phyloP scores from a whole-genome alignment of 2,797 vertebrate genomes.

The Anomalospiza imberbis region DNA sequence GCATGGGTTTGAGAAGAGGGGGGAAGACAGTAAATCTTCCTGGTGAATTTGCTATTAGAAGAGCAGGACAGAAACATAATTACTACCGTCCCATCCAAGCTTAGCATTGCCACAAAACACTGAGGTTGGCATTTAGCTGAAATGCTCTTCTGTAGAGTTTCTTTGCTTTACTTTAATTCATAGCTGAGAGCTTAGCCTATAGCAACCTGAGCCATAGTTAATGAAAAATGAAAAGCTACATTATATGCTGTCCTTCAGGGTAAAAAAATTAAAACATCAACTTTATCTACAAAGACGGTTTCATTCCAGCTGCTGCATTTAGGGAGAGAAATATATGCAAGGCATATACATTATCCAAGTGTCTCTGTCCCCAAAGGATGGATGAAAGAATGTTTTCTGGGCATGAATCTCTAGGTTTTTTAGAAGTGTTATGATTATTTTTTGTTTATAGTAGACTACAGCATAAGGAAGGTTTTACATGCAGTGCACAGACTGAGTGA shows the following conservation, averaged over 20 bases:
- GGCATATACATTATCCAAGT: conserved; percentile 4
- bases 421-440: neutral
- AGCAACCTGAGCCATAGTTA: neutral
- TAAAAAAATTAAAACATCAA: conserved; percentile 44
- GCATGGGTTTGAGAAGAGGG: neutral
- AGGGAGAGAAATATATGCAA: neutral
- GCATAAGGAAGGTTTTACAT: neutral
- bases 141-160: neutral
- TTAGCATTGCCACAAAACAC: neutral
- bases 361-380: neutral
- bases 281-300: conserved; percentile 1
- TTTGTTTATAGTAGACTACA: neutral
- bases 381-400: conserved; percentile 36
- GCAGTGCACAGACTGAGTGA: neutral
- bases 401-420: neutral
- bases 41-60: neutral
- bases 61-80: neutral
- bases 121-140: neutral
- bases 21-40: neutral
- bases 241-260: conserved; percentile 15
- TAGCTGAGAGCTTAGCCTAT: conserved; percentile 2
- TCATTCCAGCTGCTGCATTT: conserved; percentile 18
- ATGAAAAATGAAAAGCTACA: conserved; percentile 38
- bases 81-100: neutral
- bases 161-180: conserved; percentile 22